These are phyloP conservation scores for Chloroceryle amazona DNA, from an alignment of 2,797 vertebrate species.

Conservation along the genomic window DNA sequence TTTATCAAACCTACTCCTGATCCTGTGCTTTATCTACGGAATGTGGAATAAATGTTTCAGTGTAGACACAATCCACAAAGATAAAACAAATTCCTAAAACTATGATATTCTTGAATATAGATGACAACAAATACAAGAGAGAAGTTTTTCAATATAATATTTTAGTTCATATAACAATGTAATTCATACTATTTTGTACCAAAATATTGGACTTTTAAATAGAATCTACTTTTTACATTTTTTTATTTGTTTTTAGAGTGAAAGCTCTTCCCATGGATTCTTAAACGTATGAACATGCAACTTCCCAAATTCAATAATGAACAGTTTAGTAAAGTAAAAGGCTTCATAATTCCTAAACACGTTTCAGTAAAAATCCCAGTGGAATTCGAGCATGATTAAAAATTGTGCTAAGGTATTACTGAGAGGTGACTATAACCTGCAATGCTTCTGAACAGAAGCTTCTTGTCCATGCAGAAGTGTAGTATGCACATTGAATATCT, in stretches of 20 bases:
- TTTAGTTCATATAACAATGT: background rate
- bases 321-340: background rate
- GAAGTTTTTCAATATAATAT: background rate
- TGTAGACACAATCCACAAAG: background rate
- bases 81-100: background rate
- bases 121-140: background rate
- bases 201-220: background rate
- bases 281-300: background rate
- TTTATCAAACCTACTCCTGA: background rate
- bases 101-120: background rate
- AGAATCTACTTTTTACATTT: background rate
- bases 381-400: background rate
- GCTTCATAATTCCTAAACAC: background rate
- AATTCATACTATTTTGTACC: background rate
- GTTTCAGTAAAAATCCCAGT: background rate
- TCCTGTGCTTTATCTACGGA: background rate
- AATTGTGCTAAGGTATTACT: background rate
- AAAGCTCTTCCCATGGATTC: background rate
- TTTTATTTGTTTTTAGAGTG: background rate
- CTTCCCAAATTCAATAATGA: background rate
- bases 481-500: background rate
- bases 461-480: background rate
- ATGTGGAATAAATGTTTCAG: background rate
- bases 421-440: background rate
- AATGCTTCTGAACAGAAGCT: background rate